A percentile compares a stretch with the other conserved stretches of the same genome.
Conservation (phyloP, 2,888 invertebrate species). For the Nysson spinosus region DNA sequence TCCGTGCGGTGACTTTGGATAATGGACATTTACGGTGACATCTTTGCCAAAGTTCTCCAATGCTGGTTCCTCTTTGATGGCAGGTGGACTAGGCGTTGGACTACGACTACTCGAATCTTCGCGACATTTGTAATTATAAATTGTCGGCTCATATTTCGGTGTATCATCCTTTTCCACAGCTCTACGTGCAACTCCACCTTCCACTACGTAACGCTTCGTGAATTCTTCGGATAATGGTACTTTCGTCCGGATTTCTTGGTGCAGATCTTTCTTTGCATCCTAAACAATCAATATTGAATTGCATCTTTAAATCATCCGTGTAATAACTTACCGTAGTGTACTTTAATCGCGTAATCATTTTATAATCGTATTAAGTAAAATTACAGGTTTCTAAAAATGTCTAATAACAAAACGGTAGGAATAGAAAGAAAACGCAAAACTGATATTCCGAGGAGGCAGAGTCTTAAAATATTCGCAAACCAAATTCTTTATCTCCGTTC, state of each 20-base stretch:
- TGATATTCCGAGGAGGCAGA: too few relatives aligned
- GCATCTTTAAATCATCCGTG: background rate
- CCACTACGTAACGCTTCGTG: slow-evolving; percentile 71
- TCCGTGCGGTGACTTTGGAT: slow-evolving; percentile 67
- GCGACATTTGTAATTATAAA: slow-evolving; percentile 72
- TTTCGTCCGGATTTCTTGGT: slow-evolving; percentile 62
- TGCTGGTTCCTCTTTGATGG: slow-evolving; percentile 59
- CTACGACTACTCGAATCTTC: slow-evolving; percentile 71
- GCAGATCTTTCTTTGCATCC: slow-evolving; percentile 69
- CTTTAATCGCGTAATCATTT: too few relatives aligned
- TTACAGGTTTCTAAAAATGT: too few relatives aligned
- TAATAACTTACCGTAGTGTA: too few relatives aligned
- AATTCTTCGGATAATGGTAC: slow-evolving; percentile 70
- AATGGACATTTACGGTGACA: slow-evolving; percentile 38
- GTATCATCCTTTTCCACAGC: slow-evolving; percentile 68
- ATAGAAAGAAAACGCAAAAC: too few relatives aligned
- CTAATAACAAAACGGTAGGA: too few relatives aligned
- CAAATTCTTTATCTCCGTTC: too few relatives aligned
- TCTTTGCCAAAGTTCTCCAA: slow-evolving; percentile 67
- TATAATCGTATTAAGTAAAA: too few relatives aligned
- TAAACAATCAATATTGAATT: slow-evolving; percentile 30
- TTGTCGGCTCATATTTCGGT: slow-evolving; percentile 72
- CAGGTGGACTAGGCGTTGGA: slow-evolving; percentile 62
- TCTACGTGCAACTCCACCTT: slow-evolving; percentile 71
- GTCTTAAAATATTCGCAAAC: too few relatives aligned